These are phyloP conservation scores for Cephus nigrinus DNA, from an alignment of 2,888 invertebrate genomes.

Conservation along the genomic window DNA sequence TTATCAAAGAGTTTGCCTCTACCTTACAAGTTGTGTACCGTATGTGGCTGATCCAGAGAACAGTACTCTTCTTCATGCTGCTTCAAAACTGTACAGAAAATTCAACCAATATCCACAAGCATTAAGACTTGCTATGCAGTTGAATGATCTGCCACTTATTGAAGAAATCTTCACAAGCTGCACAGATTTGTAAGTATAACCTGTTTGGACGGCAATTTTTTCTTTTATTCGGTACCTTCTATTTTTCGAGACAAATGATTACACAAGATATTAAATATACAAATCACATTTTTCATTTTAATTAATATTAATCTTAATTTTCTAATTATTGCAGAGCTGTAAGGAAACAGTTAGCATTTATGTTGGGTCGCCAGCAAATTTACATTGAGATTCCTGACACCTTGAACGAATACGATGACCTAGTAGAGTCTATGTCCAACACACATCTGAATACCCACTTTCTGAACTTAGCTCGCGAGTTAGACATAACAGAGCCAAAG, in stretches of 20 bases:
- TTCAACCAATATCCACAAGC: constrained; percentile 92
- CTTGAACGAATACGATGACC: constrained; percentile 77
- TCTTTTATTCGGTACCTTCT: not conserved
- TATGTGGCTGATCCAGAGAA: constrained; percentile 97
- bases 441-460: constrained; percentile 94
- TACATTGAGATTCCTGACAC: constrained; percentile 82
- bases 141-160: constrained; percentile 84
- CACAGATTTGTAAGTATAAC: constrained; percentile 79
- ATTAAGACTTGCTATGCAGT: constrained; percentile 89
- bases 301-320: not conserved
- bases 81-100: constrained; percentile 85
- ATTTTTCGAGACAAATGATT: not conserved
- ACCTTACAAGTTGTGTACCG: constrained; percentile 92
- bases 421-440: constrained; percentile 92
- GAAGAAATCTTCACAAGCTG: constrained; percentile 86
- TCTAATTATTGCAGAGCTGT: constrained; percentile 72
- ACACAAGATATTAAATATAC: not conserved
- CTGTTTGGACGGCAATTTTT: not conserved
- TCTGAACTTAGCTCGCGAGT: constrained; percentile 90
- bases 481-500: constrained; percentile 99
- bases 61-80: constrained; percentile 82
- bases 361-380: constrained; percentile 94
- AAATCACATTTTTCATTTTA: not conserved
- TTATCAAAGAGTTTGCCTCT: constrained; percentile 92
- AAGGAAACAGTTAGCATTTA: constrained; percentile 95